Evolutionary conservation across 2,888 invertebrate species (phyloP).

Genomic region (Oligia strigilis): DNA sequence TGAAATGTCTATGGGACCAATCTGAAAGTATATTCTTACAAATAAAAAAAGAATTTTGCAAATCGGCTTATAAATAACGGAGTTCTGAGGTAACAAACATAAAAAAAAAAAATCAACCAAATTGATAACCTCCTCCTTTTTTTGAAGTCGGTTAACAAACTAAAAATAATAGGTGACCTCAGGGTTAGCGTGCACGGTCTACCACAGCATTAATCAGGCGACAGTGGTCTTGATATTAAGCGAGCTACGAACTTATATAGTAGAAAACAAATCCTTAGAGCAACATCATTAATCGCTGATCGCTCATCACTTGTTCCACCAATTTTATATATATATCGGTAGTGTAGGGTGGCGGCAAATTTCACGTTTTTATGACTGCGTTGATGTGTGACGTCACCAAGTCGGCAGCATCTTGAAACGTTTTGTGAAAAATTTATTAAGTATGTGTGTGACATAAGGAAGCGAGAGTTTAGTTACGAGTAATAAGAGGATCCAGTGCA

Average conservation of each 20-base stretch:
- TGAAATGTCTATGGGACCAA: too few species aligned
- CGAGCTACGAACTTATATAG: neutral
- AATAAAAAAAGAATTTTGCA: too few species aligned
- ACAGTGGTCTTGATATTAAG: neutral
- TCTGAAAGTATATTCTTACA: too few species aligned
- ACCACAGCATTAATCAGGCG: neutral
- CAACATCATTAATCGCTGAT: conserved; percentile 9
- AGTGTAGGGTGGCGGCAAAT: conserved; percentile 43
- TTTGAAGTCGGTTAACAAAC: neutral
- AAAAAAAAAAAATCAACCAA: too few species aligned
- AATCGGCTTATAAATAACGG: too few species aligned
- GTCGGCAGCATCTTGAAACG: conserved; percentile 36
- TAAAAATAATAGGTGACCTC: neutral
- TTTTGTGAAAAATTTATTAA: conserved; percentile 51
- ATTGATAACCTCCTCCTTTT: too few species aligned
- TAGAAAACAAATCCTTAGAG: neutral
- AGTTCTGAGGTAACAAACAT: too few species aligned
- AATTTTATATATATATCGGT: conserved; percentile 36
- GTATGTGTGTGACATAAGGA: conserved; percentile 30
- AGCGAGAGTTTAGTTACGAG: conserved; percentile 29
- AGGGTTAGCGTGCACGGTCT: too few species aligned
- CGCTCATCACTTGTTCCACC: conserved; percentile 21
- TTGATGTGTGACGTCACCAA: conserved; percentile 56
- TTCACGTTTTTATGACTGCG: conserved; percentile 54
- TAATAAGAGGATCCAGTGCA: conserved; percentile 26